Evolutionary conservation across 2,113 vertebrate genomes (phyloP), one percentile per base, ranked within the genome.

Genomic region (Corythaeola cristata): DNA sequence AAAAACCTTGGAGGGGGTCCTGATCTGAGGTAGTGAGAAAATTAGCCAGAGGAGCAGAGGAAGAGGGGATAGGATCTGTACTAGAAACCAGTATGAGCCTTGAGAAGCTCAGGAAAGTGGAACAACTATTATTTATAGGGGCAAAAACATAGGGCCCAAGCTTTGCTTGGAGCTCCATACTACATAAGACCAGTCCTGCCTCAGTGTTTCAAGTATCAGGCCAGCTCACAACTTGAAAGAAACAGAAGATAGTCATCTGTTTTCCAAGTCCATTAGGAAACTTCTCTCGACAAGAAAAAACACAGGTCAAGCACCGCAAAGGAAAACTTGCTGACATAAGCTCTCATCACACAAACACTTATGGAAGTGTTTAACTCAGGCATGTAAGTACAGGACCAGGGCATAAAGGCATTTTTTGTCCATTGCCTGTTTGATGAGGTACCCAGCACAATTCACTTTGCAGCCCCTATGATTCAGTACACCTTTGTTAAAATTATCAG

Each of bases 321-420:
- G 41, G 18, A 81, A 90, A 90, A 50, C 11, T 67, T 44, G 50
- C 90, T 93, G 76, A 84, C 8, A 5, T 63, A 90, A 90, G 52
- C n/a, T 86, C 41, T 92, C 79, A 89, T 84, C 59, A 32, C 50
- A 50, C 58, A 73, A 85, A 95, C 94, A 78, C 22, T 93, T 90
- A 90, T 4, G 47, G 72, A 95, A 59, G 44, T 22, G 59, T 86
- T 95, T 80, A 77, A 89, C 26, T 77, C 56, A 63, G 80, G 33
- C 63, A 56, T 71, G 79, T 88, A 93, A 84, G 73, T 35, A 92
- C 79, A 86, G 64, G 86, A 92, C 6, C 15, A 37, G 59, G 47
- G 32, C 76, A 94, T 77, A 92, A 93, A 90, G 52, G 13, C 79
- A 66, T 88, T 88, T 95, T 39, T 90, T 86, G 17, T 84, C 79